Evolutionary conservation across 2,888 invertebrate genomes (phyloP).

Genomic region (Tryphoninae sp.): DNA sequence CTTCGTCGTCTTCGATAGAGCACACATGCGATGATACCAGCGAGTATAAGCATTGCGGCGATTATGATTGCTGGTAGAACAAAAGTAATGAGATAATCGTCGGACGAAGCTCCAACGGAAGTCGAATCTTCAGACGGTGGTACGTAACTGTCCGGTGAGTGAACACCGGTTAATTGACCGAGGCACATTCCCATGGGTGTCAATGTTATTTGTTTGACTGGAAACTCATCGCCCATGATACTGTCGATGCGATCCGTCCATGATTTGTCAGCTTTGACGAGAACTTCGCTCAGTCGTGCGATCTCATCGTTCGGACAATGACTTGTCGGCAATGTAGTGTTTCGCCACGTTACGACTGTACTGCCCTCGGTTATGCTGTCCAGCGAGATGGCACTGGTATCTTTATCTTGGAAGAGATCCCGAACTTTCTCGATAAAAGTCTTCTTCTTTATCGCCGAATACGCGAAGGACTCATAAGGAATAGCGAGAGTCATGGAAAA

Average conservation of each 20-base stretch:
- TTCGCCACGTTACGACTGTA: conserved; percentile 90
- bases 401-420: conserved; percentile 88
- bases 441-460: conserved; percentile 88
- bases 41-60: conserved; percentile 92
- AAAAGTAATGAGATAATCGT: conserved; percentile 90
- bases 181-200: conserved; percentile 83
- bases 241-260: conserved; percentile 85
- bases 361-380: conserved; percentile 87
- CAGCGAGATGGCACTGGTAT: conserved; percentile 88
- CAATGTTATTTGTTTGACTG: conserved; percentile 84
- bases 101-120: conserved; percentile 81
- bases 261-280: conserved; percentile 86
- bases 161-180: conserved; percentile 81
- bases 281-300: conserved; percentile 86
- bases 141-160: conserved; percentile 75
- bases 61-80: conserved; percentile 95
- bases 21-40: conserved; percentile 93
- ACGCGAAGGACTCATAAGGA: conserved; percentile 86
- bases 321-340: conserved; percentile 88
- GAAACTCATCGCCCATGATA: conserved; percentile 88
- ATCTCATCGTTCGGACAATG: conserved; percentile 91
- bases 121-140: conserved; percentile 79
- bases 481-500: conserved; percentile 91
- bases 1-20: conserved; percentile 92
- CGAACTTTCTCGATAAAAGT: conserved; percentile 92